These are phyloP conservation scores for Origma solitaria DNA, from an alignment of 2,113 vertebrate species.

Conservation along the genomic window DNA sequence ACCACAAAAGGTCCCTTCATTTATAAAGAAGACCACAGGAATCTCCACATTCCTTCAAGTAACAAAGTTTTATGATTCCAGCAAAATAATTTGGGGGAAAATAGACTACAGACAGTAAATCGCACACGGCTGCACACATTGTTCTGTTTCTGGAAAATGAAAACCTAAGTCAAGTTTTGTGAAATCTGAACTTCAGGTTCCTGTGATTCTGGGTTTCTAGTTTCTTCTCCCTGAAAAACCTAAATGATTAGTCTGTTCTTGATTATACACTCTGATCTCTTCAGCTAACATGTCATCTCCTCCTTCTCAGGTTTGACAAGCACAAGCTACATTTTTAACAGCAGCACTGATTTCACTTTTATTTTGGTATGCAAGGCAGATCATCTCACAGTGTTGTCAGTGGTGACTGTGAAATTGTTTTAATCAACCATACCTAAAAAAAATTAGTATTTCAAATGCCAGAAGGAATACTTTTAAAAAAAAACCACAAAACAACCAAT, in stretches of 20 bases:
- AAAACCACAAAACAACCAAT: not conserved
- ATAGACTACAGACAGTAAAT: not conserved
- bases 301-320: not conserved
- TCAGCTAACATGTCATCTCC: not conserved
- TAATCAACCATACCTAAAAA: not conserved
- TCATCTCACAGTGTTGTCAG: not conserved
- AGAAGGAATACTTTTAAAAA: not conserved
- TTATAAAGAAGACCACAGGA: not conserved
- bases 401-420: not conserved
- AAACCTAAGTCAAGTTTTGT: not conserved
- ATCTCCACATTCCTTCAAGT: not conserved
- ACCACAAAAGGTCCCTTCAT: not conserved
- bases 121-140: fast-evolving
- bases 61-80: not conserved
- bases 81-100: not conserved
- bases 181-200: not conserved
- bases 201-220: not conserved
- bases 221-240: not conserved
- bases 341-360: not conserved
- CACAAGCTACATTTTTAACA: not conserved
- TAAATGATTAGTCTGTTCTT: not conserved
- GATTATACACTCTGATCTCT: not conserved
- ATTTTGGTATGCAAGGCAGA: not conserved
- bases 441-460: not conserved
- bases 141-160: not conserved